Evolutionary conservation across 2,113 vertebrate genomes (phyloP), one percentile per base, ranked within the genome.

Genomic region (Ranitomeya imitator): DNA sequence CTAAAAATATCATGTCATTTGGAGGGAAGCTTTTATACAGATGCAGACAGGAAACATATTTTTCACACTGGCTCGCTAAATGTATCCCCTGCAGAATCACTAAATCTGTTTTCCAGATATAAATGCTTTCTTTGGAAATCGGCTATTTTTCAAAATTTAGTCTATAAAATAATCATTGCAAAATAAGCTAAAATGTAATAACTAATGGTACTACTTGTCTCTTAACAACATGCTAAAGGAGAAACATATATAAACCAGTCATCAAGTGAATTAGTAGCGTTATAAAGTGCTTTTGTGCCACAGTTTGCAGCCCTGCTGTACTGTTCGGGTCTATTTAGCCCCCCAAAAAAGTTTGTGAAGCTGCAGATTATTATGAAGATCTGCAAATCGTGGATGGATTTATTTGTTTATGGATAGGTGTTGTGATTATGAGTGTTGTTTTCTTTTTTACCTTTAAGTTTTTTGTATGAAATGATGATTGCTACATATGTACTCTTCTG

Each of bases 1-100:
- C 93, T 93, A 88, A 92, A 90, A 94, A 92, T 93, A 93, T 94
- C 95, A 94, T 95, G 94, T 94, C 94, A 95, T 95, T 94, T 93
- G 94, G 92, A 92, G 93, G 91, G 90, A 93, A 92, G 93, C 91
- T 92, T 95, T 92, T 94, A 93, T 91, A 91, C 92, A 91, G 92
- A 88, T 90, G 91, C 90, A 16, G 86, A 93, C 93, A 93, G 84
- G 90, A 92, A 90, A 86, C 91, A 92, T 91, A 93, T 93, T 93
- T 93, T 94, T 90, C 91, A 90, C 91, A 79, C 73, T 86, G 88
- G 88, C 91, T 93, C 91, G 76, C 92, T 89, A 91, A 91, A 89
- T 45, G 1, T 92, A 92, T 93, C 94, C 94, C 92, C 93, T 76
- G 31, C 23, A 90, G 92, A 92, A 92, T 83, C 65, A 54, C 93